Evolutionary conservation across 2,113 vertebrate species (phyloP).

Genomic region (Plectropomus leopardus): DNA sequence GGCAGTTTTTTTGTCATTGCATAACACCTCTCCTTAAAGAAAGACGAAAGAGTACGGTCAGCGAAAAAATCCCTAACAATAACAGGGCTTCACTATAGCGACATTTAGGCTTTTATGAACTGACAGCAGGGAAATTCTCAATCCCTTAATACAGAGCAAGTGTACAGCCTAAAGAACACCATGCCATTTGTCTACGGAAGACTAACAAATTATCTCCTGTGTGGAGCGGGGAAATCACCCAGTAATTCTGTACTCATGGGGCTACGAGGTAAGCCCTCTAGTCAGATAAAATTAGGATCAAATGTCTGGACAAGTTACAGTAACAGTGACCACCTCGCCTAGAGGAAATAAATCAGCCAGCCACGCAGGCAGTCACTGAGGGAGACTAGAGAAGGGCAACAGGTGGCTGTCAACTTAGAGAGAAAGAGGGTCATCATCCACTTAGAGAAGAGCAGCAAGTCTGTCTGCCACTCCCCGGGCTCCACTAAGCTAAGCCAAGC

Average conservation of each 20-base stretch:
- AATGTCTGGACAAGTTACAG: slow-evolving; percentile 75
- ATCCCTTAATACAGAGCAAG: slow-evolving; percentile 39
- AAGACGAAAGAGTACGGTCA: slow-evolving; percentile 26
- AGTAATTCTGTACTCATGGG: slow-evolving; percentile 64
- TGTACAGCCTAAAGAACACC: slow-evolving; percentile 28
- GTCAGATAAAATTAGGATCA: slow-evolving; percentile 79
- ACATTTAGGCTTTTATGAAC: slow-evolving; percentile 10
- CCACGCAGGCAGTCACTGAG: slow-evolving; percentile 39
- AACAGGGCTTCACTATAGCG: slow-evolving; percentile 2
- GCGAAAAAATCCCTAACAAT: slow-evolving; percentile 5
- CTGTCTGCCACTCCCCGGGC: slow-evolving; percentile 58
- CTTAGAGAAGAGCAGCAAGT: slow-evolving; percentile 62
- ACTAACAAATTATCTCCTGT: slow-evolving; percentile 60
- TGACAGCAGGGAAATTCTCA: slow-evolving; percentile 40
- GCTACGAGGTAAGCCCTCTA: slow-evolving; percentile 60
- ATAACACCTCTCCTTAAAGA: slow-evolving; percentile 24
- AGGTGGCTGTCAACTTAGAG: slow-evolving; percentile 79
- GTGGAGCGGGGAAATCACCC: slow-evolving; percentile 49
- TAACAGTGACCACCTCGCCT: slow-evolving; percentile 64
- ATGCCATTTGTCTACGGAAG: slow-evolving; percentile 52
- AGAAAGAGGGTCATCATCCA: slow-evolving; percentile 73
- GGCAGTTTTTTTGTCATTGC: slow-evolving; percentile 10
- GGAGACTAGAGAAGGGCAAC: slow-evolving; percentile 65
- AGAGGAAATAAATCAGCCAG: slow-evolving; percentile 64
- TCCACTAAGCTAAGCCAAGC: slow-evolving; percentile 63